A percentile compares a stretch with the other conserved stretches of the same genome.
Evolutionary conservation across 2,113 vertebrate genomes (phyloP).

Genomic region (Arenaria interpres): DNA sequence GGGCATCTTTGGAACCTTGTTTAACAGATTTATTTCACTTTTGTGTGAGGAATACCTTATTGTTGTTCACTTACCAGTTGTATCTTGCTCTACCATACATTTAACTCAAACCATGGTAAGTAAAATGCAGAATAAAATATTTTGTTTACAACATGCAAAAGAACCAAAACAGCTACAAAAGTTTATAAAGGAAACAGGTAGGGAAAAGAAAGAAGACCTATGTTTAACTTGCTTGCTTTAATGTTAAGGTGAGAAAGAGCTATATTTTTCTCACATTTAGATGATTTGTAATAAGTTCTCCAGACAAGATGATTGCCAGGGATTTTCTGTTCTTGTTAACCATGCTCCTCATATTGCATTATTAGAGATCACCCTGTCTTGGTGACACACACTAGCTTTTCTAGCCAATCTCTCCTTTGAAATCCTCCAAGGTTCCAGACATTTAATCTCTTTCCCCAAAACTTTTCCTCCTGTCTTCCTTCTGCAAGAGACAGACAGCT

Average conservation of each 20-base stretch:
- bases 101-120: not conserved
- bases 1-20: not conserved
- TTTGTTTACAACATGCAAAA: not conserved
- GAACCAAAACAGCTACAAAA: not conserved
- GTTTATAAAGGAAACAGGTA: not conserved
- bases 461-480: not conserved
- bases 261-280: not conserved
- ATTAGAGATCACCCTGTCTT: not conserved
- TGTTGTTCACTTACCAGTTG: not conserved
- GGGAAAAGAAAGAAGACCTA: not conserved
- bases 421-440: not conserved
- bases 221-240: not conserved
- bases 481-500: not conserved
- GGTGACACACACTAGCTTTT: not conserved
- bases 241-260: not conserved
- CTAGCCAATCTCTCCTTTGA: not conserved
- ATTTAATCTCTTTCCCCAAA: not conserved
- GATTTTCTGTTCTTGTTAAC: not conserved
- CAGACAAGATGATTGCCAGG: not conserved
- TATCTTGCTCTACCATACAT: not conserved
- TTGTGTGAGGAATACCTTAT: not conserved
- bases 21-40: not conserved
- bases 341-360: not conserved
- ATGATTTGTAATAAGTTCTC: not conserved
- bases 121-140: not conserved